phyloP scores from a whole-genome alignment of 2,113 vertebrate species.

The Albula goreensis region DNA sequence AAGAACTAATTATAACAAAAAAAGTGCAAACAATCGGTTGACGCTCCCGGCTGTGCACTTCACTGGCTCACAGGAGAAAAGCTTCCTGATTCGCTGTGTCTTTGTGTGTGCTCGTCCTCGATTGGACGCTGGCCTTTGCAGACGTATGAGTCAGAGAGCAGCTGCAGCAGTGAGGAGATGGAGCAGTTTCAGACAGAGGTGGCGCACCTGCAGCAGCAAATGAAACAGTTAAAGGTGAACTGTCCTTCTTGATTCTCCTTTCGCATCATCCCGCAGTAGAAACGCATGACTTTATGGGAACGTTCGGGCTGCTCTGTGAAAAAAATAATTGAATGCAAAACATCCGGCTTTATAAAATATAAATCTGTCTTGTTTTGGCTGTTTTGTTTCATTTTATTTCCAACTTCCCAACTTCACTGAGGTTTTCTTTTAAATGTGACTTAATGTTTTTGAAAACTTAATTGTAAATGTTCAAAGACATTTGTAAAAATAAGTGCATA shows the following conservation, averaged over 20 bases:
- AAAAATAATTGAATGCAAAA: neutral
- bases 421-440: too few relatives aligned
- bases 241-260: neutral
- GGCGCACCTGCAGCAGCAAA: conserved; percentile 76
- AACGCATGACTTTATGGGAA: neutral
- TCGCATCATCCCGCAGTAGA: too few relatives aligned
- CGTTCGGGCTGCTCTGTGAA: neutral
- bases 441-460: too few relatives aligned
- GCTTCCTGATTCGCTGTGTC: neutral
- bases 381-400: too few relatives aligned
- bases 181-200: conserved; percentile 81
- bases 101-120: neutral
- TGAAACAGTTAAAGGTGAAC: conserved; percentile 79
- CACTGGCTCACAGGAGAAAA: neutral
- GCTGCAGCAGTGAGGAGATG: conserved; percentile 76
- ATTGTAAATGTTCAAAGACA: too few relatives aligned
- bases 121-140: conserved; percentile 41
- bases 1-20: conserved; percentile 9
- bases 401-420: too few relatives aligned
- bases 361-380: too few relatives aligned
- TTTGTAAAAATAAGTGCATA: too few relatives aligned
- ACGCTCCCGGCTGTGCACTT: neutral
- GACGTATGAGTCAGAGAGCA: conserved; percentile 75
- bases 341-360: too few relatives aligned
- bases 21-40: neutral